Conservation (phyloP, 2,888 invertebrate species). For the Nycteola revayana region DNA sequence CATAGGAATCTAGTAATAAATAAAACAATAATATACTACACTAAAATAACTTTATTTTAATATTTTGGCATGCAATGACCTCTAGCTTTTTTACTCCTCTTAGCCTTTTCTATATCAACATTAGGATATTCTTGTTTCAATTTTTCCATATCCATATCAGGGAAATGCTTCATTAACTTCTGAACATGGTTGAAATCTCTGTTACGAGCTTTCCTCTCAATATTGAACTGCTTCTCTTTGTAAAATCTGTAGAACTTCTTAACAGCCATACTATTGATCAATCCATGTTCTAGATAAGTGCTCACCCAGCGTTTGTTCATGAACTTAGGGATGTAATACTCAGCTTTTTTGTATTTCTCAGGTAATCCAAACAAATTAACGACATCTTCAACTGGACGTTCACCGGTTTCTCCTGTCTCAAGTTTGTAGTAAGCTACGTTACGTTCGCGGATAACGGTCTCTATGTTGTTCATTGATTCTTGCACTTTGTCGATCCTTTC, state of each 20-base stretch:
- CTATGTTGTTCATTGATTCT: slow-evolving; percentile 96
- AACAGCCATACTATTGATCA: slow-evolving; percentile 82
- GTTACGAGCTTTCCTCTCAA: slow-evolving; percentile 80
- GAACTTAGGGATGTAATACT: slow-evolving; percentile 85
- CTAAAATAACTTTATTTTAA: slow-evolving; percentile 33
- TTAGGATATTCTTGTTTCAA: slow-evolving; percentile 88
- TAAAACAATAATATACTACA: slow-evolving; percentile 15
- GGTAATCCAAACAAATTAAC: slow-evolving; percentile 83
- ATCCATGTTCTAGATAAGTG: slow-evolving; percentile 77
- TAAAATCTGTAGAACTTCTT: slow-evolving; percentile 79
- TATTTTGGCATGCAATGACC: slow-evolving; percentile 83
- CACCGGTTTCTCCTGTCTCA: slow-evolving; percentile 94
- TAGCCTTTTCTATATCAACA: slow-evolving; percentile 87
- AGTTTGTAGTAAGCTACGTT: slow-evolving; percentile 94
- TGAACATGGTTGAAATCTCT: slow-evolving; percentile 86
- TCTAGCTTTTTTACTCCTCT: slow-evolving; percentile 77
- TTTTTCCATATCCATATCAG: slow-evolving; percentile 87
- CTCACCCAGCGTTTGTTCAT: slow-evolving; percentile 85
- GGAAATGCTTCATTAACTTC: slow-evolving; percentile 87
- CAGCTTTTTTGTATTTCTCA: slow-evolving; percentile 79
- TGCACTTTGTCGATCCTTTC: slow-evolving; percentile 97
- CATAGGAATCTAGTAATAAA: no score
- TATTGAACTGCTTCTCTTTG: slow-evolving; percentile 84
- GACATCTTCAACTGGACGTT: slow-evolving; percentile 84
- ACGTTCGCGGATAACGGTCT: slow-evolving; percentile 94